These are phyloP conservation scores for Lepus townsendii DNA, from an alignment of 2,797 vertebrate species.

Conservation along the genomic window DNA sequence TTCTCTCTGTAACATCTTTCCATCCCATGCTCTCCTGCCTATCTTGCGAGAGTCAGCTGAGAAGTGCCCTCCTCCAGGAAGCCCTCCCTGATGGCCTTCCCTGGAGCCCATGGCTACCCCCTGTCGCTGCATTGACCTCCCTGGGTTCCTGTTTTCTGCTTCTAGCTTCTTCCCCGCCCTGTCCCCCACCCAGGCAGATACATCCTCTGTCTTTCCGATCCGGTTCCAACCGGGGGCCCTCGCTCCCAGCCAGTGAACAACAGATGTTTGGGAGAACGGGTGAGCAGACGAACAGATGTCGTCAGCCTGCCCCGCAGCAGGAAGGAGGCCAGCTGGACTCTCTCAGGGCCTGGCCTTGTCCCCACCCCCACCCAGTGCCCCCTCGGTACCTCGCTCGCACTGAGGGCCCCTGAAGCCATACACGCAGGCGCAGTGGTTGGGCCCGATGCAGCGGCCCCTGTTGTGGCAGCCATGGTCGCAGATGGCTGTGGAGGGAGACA, in stretches of 20 bases:
- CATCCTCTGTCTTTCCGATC: neutral
- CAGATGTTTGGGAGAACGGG: neutral
- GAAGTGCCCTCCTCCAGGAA: neutral
- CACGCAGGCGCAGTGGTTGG: slow-evolving; percentile 63
- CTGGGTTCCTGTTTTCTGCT: neutral
- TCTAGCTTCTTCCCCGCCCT: neutral
- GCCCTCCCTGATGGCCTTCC: neutral
- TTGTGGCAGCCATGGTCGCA: slow-evolving; percentile 57
- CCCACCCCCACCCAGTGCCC: neutral
- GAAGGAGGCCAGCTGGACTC: neutral
- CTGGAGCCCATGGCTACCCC: neutral
- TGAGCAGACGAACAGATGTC: neutral
- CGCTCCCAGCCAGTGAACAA: neutral
- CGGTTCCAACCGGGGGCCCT: neutral
- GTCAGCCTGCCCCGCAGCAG: neutral
- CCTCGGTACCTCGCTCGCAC: slow-evolving; percentile 69
- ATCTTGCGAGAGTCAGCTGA: neutral
- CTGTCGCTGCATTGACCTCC: neutral
- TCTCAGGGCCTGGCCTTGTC: neutral
- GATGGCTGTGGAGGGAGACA: slow-evolving; percentile 32
- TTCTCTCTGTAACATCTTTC: too few species aligned
- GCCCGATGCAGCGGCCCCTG: slow-evolving; percentile 54
- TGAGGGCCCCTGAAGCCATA: slow-evolving; percentile 68
- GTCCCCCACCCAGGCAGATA: neutral
- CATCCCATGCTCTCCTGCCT: neutral